Evolutionary conservation across 2,888 invertebrate species (phyloP).

Genomic region (Drosophila koepferae): DNA sequence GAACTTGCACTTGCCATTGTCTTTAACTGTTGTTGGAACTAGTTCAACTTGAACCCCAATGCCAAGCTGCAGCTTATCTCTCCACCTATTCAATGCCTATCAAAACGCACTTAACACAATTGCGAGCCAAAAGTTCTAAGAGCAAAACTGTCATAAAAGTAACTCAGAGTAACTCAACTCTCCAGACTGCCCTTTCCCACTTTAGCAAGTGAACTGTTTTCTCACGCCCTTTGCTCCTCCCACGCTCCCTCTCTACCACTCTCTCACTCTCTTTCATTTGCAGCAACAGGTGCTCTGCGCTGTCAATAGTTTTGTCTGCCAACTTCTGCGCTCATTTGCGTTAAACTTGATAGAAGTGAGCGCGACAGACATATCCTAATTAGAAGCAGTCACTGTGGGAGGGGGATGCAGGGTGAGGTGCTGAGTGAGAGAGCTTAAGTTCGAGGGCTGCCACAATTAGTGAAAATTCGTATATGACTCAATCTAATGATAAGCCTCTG

Average conservation of each 20-base stretch:
- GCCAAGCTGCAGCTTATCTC: conserved; percentile 27
- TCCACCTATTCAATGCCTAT: conserved; percentile 64
- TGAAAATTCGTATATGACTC: conserved; percentile 39
- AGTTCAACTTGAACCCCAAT: conserved; percentile 25
- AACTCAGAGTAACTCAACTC: conserved; percentile 56
- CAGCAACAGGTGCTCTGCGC: conserved; percentile 60
- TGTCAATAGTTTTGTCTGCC: conserved; percentile 67
- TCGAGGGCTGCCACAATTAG: conserved; percentile 27
- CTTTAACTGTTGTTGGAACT: conserved; percentile 32
- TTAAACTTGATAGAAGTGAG: conserved; percentile 48
- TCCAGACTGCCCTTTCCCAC: neutral
- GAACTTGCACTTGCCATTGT: conserved; percentile 37
- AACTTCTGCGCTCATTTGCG: conserved; percentile 76
- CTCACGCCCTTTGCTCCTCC: neutral
- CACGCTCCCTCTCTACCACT: neutral
- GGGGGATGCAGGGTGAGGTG: no score
- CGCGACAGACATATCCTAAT: conserved; percentile 8
- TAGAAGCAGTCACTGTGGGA: neutral
- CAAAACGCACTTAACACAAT: conserved; percentile 79
- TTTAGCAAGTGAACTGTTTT: conserved; percentile 5
- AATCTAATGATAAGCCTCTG: conserved; percentile 41
- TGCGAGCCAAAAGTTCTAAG: conserved; percentile 74
- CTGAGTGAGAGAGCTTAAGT: neutral
- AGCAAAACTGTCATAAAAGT: conserved; percentile 71
- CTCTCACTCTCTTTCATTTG: no score